These are phyloP conservation scores for Engystomops pustulosus DNA, from an alignment of 2,113 vertebrate species.

Conservation along the genomic window DNA sequence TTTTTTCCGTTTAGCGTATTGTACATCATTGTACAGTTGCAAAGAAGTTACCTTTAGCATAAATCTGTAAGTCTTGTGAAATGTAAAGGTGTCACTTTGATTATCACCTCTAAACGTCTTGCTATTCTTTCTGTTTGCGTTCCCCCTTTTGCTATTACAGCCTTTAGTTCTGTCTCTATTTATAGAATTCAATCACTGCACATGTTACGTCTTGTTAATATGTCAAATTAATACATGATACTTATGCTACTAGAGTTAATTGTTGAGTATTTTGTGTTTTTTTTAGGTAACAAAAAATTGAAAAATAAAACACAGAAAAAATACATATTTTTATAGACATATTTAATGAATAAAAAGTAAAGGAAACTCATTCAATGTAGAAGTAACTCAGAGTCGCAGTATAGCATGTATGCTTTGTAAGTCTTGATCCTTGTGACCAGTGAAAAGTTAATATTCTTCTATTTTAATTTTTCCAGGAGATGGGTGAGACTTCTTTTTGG, in stretches of 20 bases:
- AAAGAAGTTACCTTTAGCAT: background rate
- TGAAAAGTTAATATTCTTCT: background rate
- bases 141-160: background rate
- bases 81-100: background rate
- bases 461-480: conserved; percentile 75
- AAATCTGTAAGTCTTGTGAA: background rate
- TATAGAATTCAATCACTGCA: background rate
- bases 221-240: background rate
- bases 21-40: too few species aligned
- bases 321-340: too few species aligned
- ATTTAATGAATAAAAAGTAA: too few species aligned
- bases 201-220: background rate
- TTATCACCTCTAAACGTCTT: background rate
- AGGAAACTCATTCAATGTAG: too few species aligned
- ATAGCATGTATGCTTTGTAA: background rate
- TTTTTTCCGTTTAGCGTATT: too few species aligned
- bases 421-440: background rate
- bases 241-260: background rate
- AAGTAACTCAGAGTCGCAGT: too few species aligned
- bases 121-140: background rate
- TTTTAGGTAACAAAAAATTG: background rate
- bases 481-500: conserved; percentile 96
- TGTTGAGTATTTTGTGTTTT: background rate
- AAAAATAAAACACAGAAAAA: background rate
- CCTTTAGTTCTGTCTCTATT: background rate